phyloP scores from a whole-genome alignment of 2,113 vertebrate genomes.

The Macrotus californicus region DNA sequence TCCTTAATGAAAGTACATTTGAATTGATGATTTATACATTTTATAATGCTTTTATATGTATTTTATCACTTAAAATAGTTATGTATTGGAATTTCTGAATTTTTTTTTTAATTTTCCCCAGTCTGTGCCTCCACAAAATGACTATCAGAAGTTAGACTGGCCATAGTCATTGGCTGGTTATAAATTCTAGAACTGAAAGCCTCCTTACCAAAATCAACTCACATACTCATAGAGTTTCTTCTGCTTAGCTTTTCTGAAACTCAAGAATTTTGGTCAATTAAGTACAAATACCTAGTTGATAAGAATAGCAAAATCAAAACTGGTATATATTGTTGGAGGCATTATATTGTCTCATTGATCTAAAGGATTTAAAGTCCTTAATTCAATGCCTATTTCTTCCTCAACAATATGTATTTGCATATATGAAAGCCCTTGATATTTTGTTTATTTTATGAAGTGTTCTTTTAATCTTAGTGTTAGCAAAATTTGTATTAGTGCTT shows the following conservation, averaged over 20 bases:
- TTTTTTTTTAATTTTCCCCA: background rate
- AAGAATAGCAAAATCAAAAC: background rate
- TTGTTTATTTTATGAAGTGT: background rate
- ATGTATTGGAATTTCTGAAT: background rate
- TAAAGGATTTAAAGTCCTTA: background rate
- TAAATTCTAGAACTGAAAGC: background rate
- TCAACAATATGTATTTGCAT: background rate
- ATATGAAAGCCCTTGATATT: background rate
- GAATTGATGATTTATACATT: background rate
- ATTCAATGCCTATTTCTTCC: background rate
- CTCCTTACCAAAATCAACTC: background rate
- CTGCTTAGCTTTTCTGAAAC: background rate
- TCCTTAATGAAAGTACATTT: background rate
- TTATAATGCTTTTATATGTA: background rate
- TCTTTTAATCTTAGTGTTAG: background rate
- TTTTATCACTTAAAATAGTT: background rate
- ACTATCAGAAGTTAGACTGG: background rate
- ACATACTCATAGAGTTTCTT: background rate
- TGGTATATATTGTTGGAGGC: background rate
- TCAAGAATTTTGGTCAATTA: background rate
- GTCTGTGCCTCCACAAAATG: background rate
- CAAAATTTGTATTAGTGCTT: background rate
- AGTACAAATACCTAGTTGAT: background rate
- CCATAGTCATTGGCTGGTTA: background rate
- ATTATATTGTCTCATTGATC: background rate